Percentiles rank a stretch among this genome's conserved stretches.
phyloP scores from a whole-genome alignment of 2,113 vertebrate species.

The Psophia crepitans region DNA sequence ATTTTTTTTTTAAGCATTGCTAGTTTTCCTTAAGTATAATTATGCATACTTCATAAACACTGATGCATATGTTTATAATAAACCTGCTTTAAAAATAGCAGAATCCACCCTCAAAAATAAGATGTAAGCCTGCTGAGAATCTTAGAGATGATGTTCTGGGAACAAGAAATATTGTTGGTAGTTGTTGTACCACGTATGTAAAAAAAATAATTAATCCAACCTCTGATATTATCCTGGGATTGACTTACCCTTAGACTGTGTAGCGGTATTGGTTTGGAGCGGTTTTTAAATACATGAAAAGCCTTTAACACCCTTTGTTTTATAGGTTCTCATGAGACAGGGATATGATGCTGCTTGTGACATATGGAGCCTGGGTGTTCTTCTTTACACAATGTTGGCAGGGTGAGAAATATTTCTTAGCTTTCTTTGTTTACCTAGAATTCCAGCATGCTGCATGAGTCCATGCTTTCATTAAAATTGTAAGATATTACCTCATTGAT shows the following conservation, averaged over 20 bases:
- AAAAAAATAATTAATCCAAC: not conserved
- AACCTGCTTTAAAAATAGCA: not conserved
- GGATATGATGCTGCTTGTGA: constrained; percentile 90
- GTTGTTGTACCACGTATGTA: not conserved
- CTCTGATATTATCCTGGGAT: not conserved
- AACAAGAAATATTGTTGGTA: not conserved
- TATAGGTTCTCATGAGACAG: constrained; percentile 86
- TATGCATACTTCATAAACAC: not conserved
- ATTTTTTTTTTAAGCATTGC: too few relatives aligned
- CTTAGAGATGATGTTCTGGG: not conserved
- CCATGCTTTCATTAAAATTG: not conserved
- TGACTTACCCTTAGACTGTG: not conserved
- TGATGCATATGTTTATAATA: not conserved
- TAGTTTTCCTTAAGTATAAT: not conserved
- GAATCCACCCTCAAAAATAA: not conserved
- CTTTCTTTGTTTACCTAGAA: constrained; percentile 1
- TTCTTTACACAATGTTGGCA: constrained; percentile 88
- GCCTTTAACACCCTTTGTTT: constrained; percentile 9
- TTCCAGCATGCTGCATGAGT: not conserved
- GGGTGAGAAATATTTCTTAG: constrained; percentile 73
- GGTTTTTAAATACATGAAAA: not conserved
- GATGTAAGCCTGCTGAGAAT: not conserved
- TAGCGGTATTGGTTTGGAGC: not conserved
- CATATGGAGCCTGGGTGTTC: constrained; percentile 89
- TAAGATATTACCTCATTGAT: not conserved